Base-by-base conservation (phyloP, 2,888 invertebrate species). In the Ornithoptera priamus region DNA sequence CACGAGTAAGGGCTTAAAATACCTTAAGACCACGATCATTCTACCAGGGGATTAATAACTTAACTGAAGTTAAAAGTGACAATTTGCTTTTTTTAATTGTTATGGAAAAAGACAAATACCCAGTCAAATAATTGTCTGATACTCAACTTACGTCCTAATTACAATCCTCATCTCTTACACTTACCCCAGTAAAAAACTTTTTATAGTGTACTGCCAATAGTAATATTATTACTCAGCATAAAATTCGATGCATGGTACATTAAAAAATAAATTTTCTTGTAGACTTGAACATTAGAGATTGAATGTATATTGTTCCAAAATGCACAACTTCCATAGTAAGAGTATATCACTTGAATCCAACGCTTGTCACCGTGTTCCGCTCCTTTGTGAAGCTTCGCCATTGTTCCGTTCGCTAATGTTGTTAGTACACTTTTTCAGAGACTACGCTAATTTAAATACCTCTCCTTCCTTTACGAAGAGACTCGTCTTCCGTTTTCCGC, bases 401-500 rank as follows among this genome's bases (percentile, higher is more conserved):
- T 92, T 92, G 90, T 92, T 89, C 89, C 85, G 81, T 84, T 85
- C 81, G 84, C 86, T 92, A 92, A 92, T 91, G 90, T 91, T 92
- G 90, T 92, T 90, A 92, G 89, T 92, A 90, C 89, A 92, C 89
- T 91, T 92, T 91, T 92, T 90, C 88, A 89, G 85, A 81, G 89
- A 91, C 86, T 88, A 87, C 90, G 87, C 89, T 92, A 92, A 92
- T 92, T 92, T 92, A 91, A 92, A 92, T 92, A 90, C 86, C 88
- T 89, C 87, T 87, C 81, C 82, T 89, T 90, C 89, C 90, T 90
- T 92, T 91, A 88, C 89, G 85, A 84, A 85, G 87, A 88, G 88
- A 87, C 84, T 85, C 85, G 86, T 90, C 90, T 92, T 92, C 92
- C 92, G 92, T 88, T 92, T 90, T 85, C 92, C 88, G 86, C 86